Evolutionary conservation across 2,888 invertebrate genomes (phyloP).

Genomic region (Trichogramma evanescens): DNA sequence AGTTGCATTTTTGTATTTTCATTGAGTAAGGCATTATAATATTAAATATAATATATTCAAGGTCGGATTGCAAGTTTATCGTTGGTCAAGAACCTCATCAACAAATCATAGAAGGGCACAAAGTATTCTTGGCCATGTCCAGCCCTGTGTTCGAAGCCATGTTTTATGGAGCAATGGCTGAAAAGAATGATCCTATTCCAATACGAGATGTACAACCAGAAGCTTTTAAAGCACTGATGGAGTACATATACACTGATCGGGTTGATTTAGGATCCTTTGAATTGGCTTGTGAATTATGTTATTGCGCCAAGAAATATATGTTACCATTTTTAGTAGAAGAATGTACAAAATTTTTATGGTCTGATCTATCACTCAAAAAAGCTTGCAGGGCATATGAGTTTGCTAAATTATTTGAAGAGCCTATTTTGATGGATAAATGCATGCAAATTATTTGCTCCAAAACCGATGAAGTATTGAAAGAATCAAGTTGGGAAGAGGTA

Average conservation of each 20-base stretch:
- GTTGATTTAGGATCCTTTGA: slow-evolving; percentile 76
- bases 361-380: slow-evolving; percentile 69
- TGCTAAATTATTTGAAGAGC: slow-evolving; percentile 77
- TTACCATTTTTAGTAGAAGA: slow-evolving; percentile 74
- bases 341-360: slow-evolving; percentile 76
- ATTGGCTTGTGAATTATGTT: slow-evolving; percentile 79
- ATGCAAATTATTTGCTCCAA: slow-evolving; percentile 72
- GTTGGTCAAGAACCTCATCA: slow-evolving; percentile 70
- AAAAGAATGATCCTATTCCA: slow-evolving; percentile 67
- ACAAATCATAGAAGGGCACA: slow-evolving; percentile 67
- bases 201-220: slow-evolving; percentile 81
- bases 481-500: slow-evolving; percentile 71
- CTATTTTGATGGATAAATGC: slow-evolving; percentile 73
- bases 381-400: slow-evolving; percentile 82
- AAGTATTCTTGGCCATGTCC: slow-evolving; percentile 75
- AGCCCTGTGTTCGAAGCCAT: slow-evolving; percentile 81
- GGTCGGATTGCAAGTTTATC: slow-evolving; percentile 71
- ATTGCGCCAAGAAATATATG: slow-evolving; percentile 85
- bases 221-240: slow-evolving; percentile 73
- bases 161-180: slow-evolving; percentile 79
- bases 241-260: slow-evolving; percentile 74
- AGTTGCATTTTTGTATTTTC: neutral
- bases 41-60: neutral
- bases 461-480: slow-evolving; percentile 68
- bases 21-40: neutral